Evolutionary conservation across 2,797 vertebrate genomes (phyloP), one percentile per base, ranked within the genome.

Genomic region (Leuciscus waleckii): DNA sequence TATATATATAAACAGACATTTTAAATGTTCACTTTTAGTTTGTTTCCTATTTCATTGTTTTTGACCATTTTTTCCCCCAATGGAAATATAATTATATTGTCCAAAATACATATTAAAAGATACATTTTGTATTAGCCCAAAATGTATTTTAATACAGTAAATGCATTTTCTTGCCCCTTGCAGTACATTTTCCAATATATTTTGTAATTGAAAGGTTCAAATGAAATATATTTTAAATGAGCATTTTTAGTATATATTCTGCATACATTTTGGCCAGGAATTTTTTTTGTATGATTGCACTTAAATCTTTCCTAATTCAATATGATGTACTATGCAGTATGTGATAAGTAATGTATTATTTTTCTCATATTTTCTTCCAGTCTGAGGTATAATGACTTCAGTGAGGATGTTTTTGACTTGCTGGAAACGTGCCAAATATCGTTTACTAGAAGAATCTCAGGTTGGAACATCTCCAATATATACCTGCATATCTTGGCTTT

Each of bases 331-430:
- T 37, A n/a, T n/a, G 1, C 61, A 65, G 26, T 65, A 43, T 43
- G 16, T 21, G 37, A 29, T 7, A 19, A 54, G 46, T 79, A 26
- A 63, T 5, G 3, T 35, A 21, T 75, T 21, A 5, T 54, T 65
- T 58, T 58, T 61, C 7, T 68, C 1, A 21, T 7, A 32, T 76
- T 41, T 87, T 56, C 14, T 90, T 92, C 85, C 89, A 96, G 95
- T 88, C 82, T 95, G 43, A 89, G 63, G 89, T 94, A 95, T 87
- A 95, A 94, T 75, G 87, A 95, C 76, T 90, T 95, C 87, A 83
- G 90, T 9, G 94, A 94, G 16, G 93, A 95, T 0, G 87, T 89
- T 54, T 93, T 94, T 26, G 29, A 92, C 2, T 23, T 92, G 80
- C 54, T 95, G 88, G 82, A 93, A 0, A 54, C 71, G 68, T 95